A percentile compares a stretch with the other conserved stretches of the same genome.
phyloP scores from a whole-genome alignment of 2,888 invertebrate genomes.

The Aradus depressus region DNA sequence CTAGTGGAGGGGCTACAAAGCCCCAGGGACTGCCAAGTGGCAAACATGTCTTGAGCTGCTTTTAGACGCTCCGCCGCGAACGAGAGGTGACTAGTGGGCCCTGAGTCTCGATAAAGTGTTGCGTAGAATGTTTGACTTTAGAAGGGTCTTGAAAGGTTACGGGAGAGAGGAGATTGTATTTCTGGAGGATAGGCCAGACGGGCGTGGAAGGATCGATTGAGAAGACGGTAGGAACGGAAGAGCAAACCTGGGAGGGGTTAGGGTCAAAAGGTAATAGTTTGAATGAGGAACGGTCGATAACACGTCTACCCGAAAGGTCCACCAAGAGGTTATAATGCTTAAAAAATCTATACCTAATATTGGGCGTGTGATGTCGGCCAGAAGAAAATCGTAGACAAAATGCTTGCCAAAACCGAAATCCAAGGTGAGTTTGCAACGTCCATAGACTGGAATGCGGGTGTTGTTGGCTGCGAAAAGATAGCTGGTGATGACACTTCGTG shows the following conservation, averaged over 20 bases:
- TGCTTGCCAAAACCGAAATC: too few relatives aligned
- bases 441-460: too few relatives aligned
- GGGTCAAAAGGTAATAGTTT: background rate
- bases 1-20: slow-evolving; percentile 32
- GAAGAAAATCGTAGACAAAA: background rate
- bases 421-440: too few relatives aligned
- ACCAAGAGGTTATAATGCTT: slow-evolving; percentile 17
- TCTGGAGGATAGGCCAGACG: slow-evolving; percentile 1
- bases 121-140: slow-evolving; percentile 9
- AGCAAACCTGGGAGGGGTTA: background rate
- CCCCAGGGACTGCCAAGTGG: slow-evolving; percentile 31
- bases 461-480: too few relatives aligned
- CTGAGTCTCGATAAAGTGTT: slow-evolving; percentile 30
- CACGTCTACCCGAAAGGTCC: slow-evolving; percentile 10
- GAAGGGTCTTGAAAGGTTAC: background rate
- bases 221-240: background rate
- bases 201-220: slow-evolving; percentile 12
- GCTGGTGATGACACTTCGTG: too few relatives aligned
- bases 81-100: slow-evolving; percentile 33
- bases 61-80: slow-evolving; percentile 33
- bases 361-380: too few relatives aligned
- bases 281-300: slow-evolving; percentile 17
- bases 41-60: slow-evolving; percentile 32
- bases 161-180: slow-evolving; percentile 14
- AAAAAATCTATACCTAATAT: slow-evolving; percentile 13